Conservation (phyloP, 2,888 invertebrate species). For the Strigamia transsilvanica region DNA sequence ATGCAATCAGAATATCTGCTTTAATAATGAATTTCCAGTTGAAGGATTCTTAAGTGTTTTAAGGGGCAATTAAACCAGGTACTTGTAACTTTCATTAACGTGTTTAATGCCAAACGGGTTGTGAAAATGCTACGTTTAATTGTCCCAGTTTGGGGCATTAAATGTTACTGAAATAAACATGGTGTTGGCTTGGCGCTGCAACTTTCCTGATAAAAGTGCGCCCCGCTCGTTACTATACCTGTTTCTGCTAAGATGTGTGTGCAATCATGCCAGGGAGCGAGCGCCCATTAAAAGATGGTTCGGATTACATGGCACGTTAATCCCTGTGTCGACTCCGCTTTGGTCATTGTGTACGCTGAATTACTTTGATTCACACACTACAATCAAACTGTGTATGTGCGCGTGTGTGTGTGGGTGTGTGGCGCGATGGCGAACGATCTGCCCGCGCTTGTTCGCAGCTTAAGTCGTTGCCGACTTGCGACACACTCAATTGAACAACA, state of each 20-base stretch:
- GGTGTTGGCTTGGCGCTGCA: conserved; percentile 1
- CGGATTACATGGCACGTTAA: conserved; percentile 39
- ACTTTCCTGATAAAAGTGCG: conserved; percentile 46
- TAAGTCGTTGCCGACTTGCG: conserved; percentile 27
- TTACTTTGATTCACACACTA: conserved; percentile 8
- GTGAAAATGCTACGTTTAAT: conserved; percentile 54
- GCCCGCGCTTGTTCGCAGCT: not conserved
- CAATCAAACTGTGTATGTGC: not conserved
- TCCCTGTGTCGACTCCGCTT: conserved; percentile 10
- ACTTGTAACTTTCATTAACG: conserved; percentile 55
- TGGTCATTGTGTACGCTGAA: conserved; percentile 38
- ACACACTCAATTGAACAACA: not conserved
- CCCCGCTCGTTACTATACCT: not conserved
- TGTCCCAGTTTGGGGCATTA: conserved; percentile 54
- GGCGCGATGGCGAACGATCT: too few relatives aligned
- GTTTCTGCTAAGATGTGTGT: conserved; percentile 8
- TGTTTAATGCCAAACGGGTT: conserved; percentile 54
- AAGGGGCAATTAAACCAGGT: conserved; percentile 55
- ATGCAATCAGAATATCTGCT: conserved; percentile 51
- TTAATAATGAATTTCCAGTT: conserved; percentile 55
- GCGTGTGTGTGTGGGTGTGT: not conserved
- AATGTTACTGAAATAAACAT: conserved; percentile 53
- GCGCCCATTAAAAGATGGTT: conserved; percentile 17
- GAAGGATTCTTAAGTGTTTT: conserved; percentile 54
- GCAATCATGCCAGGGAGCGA: conserved; percentile 17